Evolutionary conservation across 2,113 vertebrate species (phyloP).

Genomic region (Ammodramus savannarum): DNA sequence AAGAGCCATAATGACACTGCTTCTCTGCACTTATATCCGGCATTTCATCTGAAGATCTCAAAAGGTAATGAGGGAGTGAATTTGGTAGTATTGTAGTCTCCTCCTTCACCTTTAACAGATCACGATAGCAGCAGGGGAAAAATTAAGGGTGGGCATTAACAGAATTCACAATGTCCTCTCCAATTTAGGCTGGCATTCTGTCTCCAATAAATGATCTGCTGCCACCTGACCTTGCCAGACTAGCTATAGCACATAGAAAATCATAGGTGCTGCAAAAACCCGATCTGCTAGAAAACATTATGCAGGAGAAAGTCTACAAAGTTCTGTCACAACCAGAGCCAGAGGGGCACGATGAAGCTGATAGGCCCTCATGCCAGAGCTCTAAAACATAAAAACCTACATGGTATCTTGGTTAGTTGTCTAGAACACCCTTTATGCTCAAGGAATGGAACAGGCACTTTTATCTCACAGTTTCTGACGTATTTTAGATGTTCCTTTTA

Average conservation of each 20-base stretch:
- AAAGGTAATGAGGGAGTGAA: neutral
- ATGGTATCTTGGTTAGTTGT: neutral
- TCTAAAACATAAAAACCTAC: neutral
- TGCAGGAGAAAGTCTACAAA: neutral
- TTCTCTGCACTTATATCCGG: neutral
- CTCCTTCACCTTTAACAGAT: neutral
- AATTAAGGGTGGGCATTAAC: neutral
- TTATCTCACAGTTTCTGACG: neutral
- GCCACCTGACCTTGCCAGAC: neutral
- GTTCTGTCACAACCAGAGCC: neutral
- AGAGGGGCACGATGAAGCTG: neutral
- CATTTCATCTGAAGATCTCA: neutral
- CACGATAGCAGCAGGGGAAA: neutral
- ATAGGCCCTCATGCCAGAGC: accelerated
- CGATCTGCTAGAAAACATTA: neutral
- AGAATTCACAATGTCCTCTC: neutral
- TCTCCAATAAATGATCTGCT: neutral
- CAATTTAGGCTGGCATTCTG: neutral
- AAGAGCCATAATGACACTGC: neutral
- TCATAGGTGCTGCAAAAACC: neutral
- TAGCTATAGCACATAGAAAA: neutral
- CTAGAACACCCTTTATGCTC: neutral
- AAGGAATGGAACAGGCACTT: neutral
- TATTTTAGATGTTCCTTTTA: neutral
- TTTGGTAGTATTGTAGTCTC: neutral